Evolutionary conservation across 2,797 vertebrate species (phyloP).

Genomic region (Paramormyrops hopkinsi): DNA sequence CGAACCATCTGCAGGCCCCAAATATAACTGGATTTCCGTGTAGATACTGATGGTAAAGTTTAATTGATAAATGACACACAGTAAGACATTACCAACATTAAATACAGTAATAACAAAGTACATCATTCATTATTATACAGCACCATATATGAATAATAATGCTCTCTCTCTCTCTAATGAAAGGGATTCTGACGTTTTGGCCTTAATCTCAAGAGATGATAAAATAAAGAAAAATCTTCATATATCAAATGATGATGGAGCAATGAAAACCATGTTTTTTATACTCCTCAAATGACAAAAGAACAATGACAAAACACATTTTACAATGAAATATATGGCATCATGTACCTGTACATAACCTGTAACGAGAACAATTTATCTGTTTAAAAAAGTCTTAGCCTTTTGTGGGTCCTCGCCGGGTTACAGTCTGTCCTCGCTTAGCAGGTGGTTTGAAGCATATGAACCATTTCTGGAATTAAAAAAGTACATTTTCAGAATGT

Average conservation of each 20-base stretch:
- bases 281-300: background rate
- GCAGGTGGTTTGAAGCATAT: background rate
- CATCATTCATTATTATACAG: background rate
- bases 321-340: background rate
- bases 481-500: background rate
- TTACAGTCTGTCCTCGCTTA: background rate
- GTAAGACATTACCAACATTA: background rate
- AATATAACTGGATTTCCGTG: background rate
- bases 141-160: background rate
- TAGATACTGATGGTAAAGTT: background rate
- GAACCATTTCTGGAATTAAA: background rate
- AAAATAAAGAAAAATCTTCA: background rate
- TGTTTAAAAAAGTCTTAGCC: background rate
- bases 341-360: background rate
- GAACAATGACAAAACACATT: background rate
- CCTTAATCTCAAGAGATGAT: background rate
- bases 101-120: background rate
- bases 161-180: background rate
- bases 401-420: background rate
- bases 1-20: background rate
- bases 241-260: background rate
- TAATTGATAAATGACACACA: background rate
- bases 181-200: background rate
- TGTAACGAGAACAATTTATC: background rate
- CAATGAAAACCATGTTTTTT: background rate